Evolutionary conservation across 2,113 vertebrate species (phyloP).

Genomic region (Amphiprion ocellaris): DNA sequence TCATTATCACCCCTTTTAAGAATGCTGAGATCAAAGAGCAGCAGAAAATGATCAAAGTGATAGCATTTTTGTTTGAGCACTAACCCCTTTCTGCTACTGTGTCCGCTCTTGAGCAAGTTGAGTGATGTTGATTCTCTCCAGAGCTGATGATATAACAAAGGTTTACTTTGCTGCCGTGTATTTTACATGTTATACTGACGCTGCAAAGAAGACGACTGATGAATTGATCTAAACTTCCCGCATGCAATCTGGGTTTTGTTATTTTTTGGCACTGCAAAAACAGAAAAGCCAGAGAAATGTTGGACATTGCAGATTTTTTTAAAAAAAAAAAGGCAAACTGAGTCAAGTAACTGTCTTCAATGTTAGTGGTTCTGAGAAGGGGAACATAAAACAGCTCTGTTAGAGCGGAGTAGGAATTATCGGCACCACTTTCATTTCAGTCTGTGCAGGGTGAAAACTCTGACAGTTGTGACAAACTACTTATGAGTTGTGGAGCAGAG

Average conservation of each 20-base stretch:
- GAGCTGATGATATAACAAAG: constrained; percentile 40
- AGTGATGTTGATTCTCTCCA: constrained; percentile 16
- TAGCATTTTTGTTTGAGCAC: constrained; percentile 69
- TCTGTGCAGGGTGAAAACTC: constrained; percentile 21
- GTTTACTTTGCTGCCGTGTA: constrained; percentile 6
- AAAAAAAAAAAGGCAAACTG: constrained; percentile 6
- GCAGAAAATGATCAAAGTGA: constrained; percentile 78
- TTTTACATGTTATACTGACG: constrained; percentile 4
- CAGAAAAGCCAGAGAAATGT: constrained; percentile 12
- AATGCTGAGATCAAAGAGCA: constrained; percentile 72
- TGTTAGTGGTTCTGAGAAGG: constrained; percentile 13
- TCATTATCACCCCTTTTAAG: constrained; percentile 74
- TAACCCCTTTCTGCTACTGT: constrained; percentile 65
- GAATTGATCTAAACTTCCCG: neutral
- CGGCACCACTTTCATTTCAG: constrained; percentile 44
- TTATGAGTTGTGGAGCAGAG: neutral
- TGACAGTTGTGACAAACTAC: constrained; percentile 49
- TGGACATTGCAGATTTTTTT: constrained; percentile 28
- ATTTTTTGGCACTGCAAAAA: constrained; percentile 21
- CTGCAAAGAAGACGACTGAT: neutral
- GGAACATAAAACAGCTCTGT: constrained; percentile 53
- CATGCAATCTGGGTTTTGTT: constrained; percentile 45
- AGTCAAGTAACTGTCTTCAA: neutral
- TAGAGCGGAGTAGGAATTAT: constrained; percentile 42
- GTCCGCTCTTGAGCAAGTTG: constrained; percentile 38